Evolutionary conservation across 2,888 invertebrate species (phyloP).

Genomic region (Lycocerus yunnanus): DNA sequence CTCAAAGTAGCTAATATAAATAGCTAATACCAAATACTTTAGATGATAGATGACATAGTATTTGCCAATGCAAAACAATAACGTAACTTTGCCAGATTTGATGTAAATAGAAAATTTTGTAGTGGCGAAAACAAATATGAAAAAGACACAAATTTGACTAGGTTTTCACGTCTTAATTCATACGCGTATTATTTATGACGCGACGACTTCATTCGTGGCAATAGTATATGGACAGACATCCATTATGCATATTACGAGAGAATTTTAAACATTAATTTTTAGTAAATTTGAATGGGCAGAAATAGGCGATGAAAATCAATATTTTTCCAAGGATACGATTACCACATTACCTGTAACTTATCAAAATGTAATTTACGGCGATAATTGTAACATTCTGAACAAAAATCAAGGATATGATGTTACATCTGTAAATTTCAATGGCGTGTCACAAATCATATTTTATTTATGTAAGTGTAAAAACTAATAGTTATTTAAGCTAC

Average conservation of each 20-base stretch:
- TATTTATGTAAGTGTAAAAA: conserved; percentile 52
- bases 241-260: neutral
- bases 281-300: conserved; percentile 56
- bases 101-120: no score
- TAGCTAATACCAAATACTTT: no score
- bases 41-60: no score
- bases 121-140: no score
- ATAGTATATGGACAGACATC: no score
- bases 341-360: conserved; percentile 47
- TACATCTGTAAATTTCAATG: conserved; percentile 46
- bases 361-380: conserved; percentile 51
- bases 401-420: conserved; percentile 43
- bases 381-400: conserved; percentile 54
- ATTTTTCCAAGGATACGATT: conserved; percentile 10
- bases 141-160: no score
- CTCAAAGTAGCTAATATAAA: no score
- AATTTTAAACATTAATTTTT: conserved; percentile 24
- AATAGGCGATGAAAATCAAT: conserved; percentile 50
- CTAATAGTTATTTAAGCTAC: neutral
- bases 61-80: no score
- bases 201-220: no score
- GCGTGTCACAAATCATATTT: conserved; percentile 53
- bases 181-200: no score
- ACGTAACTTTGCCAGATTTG: no score
- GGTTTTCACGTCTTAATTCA: no score